Base-by-base conservation (phyloP, 2,888 invertebrate genomes). In the Epinotia nisella region DNA sequence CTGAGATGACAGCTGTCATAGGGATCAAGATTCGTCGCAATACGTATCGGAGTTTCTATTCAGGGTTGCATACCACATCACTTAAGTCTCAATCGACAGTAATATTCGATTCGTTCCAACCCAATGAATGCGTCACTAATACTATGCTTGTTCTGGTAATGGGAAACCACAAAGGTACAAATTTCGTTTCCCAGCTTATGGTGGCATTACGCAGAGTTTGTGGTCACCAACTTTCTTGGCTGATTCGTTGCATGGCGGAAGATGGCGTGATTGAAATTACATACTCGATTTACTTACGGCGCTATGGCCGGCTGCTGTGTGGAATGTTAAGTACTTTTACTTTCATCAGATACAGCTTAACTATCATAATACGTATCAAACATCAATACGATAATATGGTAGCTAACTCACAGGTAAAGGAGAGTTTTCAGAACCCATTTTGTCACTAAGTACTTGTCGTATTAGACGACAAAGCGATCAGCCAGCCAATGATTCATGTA, bases 161-260 rank as follows among this genome's bases (percentile, higher is more conserved):
- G 29, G 68, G 58, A 74, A 76, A 77, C 77, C 77, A 35, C 77
- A 53, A 75, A 65, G 72, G 75, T 73, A 74, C 62, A 69, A 75
- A 74, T 62, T 75, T 58, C 71, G 71, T 73, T 74, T 61, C 66
- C 53, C 71, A 53, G 75, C 65, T 76, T 64, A 74, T 69, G 73
- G 64, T 62, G 68, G n/a, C 29, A 58, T 72, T 72, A 72, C 72
- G 68, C 51, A 3, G 58, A 45, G 35, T 78, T 74, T 79, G 80
- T 78, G 80, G 80, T 80, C 66, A 74, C 76, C 68, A 75, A 78
- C 78, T 77, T 77, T 76, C 72, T 68, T 68, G 49, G 45, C 66
- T 67, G 77, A 82, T 80, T 78, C 75, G 80, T 79, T 79, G 78
- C 76, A 78, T 74, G 75, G 77, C 79, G 75, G 77, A 79, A 76